phyloP scores from a whole-genome alignment of 2,797 vertebrate species.

The Megaceryle alcyon region DNA sequence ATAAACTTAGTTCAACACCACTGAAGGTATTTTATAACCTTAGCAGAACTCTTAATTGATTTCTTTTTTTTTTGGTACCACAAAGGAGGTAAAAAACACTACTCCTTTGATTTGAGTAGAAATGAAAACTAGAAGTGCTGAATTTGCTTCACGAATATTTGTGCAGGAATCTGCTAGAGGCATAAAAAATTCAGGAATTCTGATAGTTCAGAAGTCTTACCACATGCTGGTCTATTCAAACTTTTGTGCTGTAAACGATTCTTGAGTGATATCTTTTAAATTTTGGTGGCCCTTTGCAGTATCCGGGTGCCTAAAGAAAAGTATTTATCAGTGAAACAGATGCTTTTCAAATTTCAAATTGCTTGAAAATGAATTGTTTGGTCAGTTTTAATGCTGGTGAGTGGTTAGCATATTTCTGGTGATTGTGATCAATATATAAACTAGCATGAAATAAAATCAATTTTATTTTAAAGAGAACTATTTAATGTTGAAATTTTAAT shows the following conservation, averaged over 20 bases:
- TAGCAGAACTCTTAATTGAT: conserved; percentile 10
- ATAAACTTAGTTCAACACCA: background rate
- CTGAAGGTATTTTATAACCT: background rate
- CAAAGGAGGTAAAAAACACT: background rate
- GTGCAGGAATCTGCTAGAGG: background rate
- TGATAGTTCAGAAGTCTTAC: background rate
- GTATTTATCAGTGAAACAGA: background rate
- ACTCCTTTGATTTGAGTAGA: background rate
- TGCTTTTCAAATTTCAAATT: conserved; percentile 17
- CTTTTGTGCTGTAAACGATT: background rate
- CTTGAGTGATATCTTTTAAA: background rate
- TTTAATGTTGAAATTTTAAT: conserved; percentile 60
- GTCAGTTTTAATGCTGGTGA: background rate
- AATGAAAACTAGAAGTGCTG: background rate
- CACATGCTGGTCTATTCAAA: background rate
- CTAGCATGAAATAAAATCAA: conserved; percentile 44
- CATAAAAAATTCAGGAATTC: conserved; percentile 2
- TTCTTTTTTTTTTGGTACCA: background rate
- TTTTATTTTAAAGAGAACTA: conserved; percentile 59
- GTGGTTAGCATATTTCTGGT: background rate
- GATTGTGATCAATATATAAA: conserved; percentile 17
- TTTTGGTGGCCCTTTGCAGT: background rate
- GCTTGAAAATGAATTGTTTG: conserved; percentile 10
- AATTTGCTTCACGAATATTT: background rate
- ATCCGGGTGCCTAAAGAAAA: background rate